Base-by-base conservation (phyloP, 2,888 invertebrate species). In the Agrilus cyanescens region DNA sequence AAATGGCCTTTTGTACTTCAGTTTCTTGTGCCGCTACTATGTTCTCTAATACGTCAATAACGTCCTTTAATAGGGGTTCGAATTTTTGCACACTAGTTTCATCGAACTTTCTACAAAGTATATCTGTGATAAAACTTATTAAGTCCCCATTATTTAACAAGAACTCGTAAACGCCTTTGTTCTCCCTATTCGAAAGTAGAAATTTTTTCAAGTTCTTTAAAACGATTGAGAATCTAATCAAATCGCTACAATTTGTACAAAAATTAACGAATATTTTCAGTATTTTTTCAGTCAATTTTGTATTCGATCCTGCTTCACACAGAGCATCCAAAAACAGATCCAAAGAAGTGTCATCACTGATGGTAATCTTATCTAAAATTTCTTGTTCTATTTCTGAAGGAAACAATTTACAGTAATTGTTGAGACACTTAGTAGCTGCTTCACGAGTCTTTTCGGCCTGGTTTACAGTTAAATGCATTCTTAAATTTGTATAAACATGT, bases 351-450 rank as follows among this genome's bases (percentile, higher is more conserved):
- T 49, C 43, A 34, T 50, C 47, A 13, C 53, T 51, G 8, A 60
- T 49, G 25, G 51, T 46, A 14, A 63, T 50, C 39, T 69, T 69
- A 2, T 70, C 67, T 58, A 66, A 66, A 2, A 78, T 65, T 4
- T 73, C 65, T 30, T 66, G 49, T 54, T 65, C 71, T 62, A 80
- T 52, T 72, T 76, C 65, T 59, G 56, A 65, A 0, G 75, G 72
- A 61, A 75, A 73, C 44, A 67, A 65, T 45, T 61, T 61, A 1
- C 74, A 72, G 42, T 76, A 71, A 29, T 64, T 62, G 48, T 72
- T 69, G n/a, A 80, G 62, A 15, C 74, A 70, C 51, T 66, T 60
- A 2, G 75, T 65, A 46, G 74, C 67, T 0, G 68, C 57, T 41
- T 58, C 61, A 14, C 72, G 62, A 12, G 75, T 52, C n/a, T 67